Conservation (phyloP, 2,888 invertebrate species). For the Archips xylosteana region DNA sequence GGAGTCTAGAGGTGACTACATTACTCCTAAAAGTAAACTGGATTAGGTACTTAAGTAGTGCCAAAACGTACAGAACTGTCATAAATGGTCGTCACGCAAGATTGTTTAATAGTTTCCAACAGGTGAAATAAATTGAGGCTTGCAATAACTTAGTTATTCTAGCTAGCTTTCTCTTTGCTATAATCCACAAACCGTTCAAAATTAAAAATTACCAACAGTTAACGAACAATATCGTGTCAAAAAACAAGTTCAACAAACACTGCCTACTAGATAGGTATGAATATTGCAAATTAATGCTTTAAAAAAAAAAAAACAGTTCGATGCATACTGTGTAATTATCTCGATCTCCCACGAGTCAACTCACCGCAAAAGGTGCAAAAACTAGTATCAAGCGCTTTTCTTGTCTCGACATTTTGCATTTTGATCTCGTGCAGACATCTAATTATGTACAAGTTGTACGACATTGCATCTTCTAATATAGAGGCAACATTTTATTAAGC, state of each 20-base stretch:
- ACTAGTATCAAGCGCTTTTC: conserved; percentile 55
- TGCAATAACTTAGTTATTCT: too few relatives aligned
- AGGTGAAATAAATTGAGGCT: too few relatives aligned
- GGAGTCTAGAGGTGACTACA: too few relatives aligned
- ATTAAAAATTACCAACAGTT: neutral
- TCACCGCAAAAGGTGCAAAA: conserved; percentile 56
- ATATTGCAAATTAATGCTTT: neutral
- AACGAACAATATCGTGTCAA: conserved; percentile 4
- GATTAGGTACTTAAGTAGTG: too few relatives aligned
- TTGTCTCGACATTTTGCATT: conserved; percentile 42
- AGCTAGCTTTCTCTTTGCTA: too few relatives aligned
- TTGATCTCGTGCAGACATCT: neutral
- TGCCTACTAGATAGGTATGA: neutral
- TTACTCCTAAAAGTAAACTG: too few relatives aligned
- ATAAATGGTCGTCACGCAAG: too few relatives aligned
- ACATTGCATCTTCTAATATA: neutral
- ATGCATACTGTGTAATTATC: conserved; percentile 21
- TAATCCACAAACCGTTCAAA: neutral
- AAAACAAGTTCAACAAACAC: conserved; percentile 10
- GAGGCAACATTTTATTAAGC: too few relatives aligned
- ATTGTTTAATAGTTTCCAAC: too few relatives aligned
- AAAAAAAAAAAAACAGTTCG: conserved; percentile 16
- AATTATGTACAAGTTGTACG: neutral
- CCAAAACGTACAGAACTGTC: too few relatives aligned
- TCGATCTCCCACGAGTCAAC: conserved; percentile 62